These are phyloP conservation scores for Cassiopea xamachana DNA, from an alignment of 30 jellyfish, hydroid and myxozoan genomes.

Conservation along the genomic window DNA sequence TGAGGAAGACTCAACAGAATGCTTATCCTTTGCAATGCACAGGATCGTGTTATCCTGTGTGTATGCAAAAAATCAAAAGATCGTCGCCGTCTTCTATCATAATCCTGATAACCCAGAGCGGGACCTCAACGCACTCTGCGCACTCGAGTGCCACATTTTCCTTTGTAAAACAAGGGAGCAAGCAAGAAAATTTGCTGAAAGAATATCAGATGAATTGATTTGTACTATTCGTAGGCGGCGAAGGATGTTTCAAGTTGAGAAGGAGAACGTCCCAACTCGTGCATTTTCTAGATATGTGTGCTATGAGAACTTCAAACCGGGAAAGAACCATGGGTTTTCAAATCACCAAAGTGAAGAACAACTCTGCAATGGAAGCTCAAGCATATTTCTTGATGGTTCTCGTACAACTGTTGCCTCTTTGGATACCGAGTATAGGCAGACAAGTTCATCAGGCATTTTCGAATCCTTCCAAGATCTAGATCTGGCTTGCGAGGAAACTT, in stretches of 20 bases:
- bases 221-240: constrained; percentile 31
- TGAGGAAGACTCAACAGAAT: constrained; percentile 9
- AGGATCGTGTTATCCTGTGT: constrained; percentile 89
- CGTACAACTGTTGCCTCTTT: constrained; percentile 63
- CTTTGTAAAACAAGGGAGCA: constrained; percentile 73
- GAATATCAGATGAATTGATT: constrained; percentile 69
- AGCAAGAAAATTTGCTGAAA: constrained; percentile 84
- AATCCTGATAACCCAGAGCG: constrained; percentile 71
- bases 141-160: constrained; percentile 90
- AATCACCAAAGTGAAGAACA: constrained; percentile 4
- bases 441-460: constrained; percentile 37
- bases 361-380: constrained; percentile 34
- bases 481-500: constrained; percentile 32
- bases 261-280: constrained; percentile 20
- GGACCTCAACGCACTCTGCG: constrained; percentile 46
- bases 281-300: constrained; percentile 52
- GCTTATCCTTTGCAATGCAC: constrained; percentile 53
- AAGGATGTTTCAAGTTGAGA: constrained; percentile 2
- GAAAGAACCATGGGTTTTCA: not conserved
- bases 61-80: constrained; percentile 81
- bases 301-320: constrained; percentile 53
- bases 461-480: constrained; percentile 66
- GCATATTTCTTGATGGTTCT: constrained; percentile 52
- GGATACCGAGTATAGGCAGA: constrained; percentile 44
- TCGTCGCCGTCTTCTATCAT: constrained; percentile 92